Base-by-base conservation (phyloP, 2,113 vertebrate genomes). In the Colius striatus region DNA sequence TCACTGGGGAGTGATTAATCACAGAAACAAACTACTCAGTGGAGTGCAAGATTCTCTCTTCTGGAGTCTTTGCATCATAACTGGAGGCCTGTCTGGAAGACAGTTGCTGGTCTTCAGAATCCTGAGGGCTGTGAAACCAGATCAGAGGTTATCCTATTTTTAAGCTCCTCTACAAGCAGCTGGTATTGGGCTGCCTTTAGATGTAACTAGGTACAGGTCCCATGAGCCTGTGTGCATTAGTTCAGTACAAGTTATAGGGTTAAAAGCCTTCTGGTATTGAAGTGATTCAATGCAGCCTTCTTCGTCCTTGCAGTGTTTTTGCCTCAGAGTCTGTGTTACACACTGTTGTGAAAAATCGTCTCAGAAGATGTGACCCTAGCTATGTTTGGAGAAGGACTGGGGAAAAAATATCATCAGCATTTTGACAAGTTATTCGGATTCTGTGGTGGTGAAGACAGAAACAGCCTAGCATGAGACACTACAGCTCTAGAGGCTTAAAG, bases 1-100 rank as follows among this genome's bases (percentile, higher is more conserved):
- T 73, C 83, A 50, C 70, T 18, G 50, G 95, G 87, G 90, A 92
- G 89, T 82, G 87, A 95, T 94, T 94, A 85, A 96, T 94, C 87
- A 83, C 71, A 53, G 88, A 67, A 94, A 92, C 90, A 86, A 93
- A 65, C 53, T 90, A 78, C 76, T 73, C 58, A 75, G 68, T 84
- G 93, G 92, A 84, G 86, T 51, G 68, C 74, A 75, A 75, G 93
- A 68, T 94, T 96, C 53, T 90, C 68, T 87, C 61, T 93, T 77
- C 54, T 89, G 85, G 54, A 95, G 78, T 89, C 87, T 91, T 97
- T 87, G 90, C 94, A 88, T 92, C 85, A 87, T 3, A 4, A 81
- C 79, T 0, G 0, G 54, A 82, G 65, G 57, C 83, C 74, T 68
- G 53, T 74, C 83, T 93, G 90, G 73, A 90, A 93, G 73, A 21